Evolutionary conservation across 1,140 invertebrate species (phyloP).

Genomic region (Phortica variegata): DNA sequence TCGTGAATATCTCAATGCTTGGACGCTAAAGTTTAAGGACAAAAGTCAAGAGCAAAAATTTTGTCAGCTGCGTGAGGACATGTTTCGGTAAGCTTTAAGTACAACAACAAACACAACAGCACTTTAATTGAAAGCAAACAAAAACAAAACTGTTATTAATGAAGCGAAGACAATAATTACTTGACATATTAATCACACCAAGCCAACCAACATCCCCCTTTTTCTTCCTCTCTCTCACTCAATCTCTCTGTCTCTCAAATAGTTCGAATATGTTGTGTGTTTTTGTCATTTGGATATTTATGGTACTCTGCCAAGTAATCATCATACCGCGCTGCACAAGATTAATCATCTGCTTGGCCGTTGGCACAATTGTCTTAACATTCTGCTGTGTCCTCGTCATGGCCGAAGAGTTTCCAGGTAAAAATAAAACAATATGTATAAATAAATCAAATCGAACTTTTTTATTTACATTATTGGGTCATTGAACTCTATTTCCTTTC

Average conservation of each 20-base stretch:
- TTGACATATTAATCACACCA: background rate
- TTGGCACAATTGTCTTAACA: constrained; percentile 68
- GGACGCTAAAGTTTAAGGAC: constrained; percentile 84
- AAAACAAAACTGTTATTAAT: constrained; percentile 2
- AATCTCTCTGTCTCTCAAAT: background rate
- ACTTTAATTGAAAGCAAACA: constrained; percentile 27
- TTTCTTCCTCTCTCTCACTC: background rate
- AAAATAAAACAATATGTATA: too few relatives aligned
- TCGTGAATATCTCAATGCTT: constrained; percentile 80
- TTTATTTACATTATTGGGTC: background rate
- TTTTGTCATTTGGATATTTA: constrained; percentile 86
- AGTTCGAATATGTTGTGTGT: constrained; percentile 91
- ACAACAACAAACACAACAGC: too few relatives aligned
- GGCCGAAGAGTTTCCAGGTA: constrained; percentile 77
- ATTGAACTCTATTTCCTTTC: background rate
- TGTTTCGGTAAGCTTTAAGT: constrained; percentile 66
- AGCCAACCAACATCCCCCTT: background rate
- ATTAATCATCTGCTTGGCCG: constrained; percentile 62
- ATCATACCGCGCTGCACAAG: constrained; percentile 70
- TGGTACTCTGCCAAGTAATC: constrained; percentile 75
- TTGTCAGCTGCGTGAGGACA: constrained; percentile 84
- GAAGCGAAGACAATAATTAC: too few relatives aligned
- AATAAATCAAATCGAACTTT: background rate
- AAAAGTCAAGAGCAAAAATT: constrained; percentile 63
- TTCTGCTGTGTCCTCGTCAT: constrained; percentile 75